A percentile compares a stretch with the other conserved stretches of the same genome.
Evolutionary conservation across 2,888 invertebrate species (phyloP).

Genomic region (Formica aserva): DNA sequence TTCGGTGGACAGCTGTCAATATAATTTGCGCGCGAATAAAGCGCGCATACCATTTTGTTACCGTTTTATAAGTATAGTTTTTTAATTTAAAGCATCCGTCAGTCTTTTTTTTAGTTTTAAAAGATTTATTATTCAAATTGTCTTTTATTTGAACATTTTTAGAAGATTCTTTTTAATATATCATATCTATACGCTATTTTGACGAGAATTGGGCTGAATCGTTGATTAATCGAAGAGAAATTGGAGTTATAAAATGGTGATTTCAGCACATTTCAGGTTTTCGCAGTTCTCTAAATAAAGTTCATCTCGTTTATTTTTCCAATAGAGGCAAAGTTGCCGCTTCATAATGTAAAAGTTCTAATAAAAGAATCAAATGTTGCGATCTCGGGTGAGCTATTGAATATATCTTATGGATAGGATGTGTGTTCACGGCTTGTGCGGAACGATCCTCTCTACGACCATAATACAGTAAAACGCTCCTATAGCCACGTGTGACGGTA

Average conservation of each 20-base stretch:
- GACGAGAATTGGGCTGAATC: not conserved
- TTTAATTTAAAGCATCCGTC: not conserved
- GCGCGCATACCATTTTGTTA: not conserved
- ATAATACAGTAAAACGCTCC: conserved; percentile 48
- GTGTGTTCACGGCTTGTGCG: not conserved
- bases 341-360: conserved; percentile 22
- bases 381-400: not conserved
- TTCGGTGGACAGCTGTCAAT: conserved; percentile 13
- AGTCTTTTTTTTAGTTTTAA: not conserved
- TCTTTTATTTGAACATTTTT: not conserved
- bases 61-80: conserved; percentile 19
- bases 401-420: conserved; percentile 3
- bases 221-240: not conserved
- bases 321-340: not conserved
- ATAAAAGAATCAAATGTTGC: conserved; percentile 35
- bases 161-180: not conserved
- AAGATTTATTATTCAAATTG: not conserved
- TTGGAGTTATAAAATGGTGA: not conserved
- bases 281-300: not conserved
- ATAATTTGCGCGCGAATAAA: conserved; percentile 18
- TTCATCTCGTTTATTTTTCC: not conserved
- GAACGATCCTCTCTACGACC: conserved; percentile 30
- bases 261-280: not conserved
- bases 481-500: conserved; percentile 22
- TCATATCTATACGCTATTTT: not conserved